Evolutionary conservation across 2,113 vertebrate species (phyloP).

Genomic region (Rallus limicola): DNA sequence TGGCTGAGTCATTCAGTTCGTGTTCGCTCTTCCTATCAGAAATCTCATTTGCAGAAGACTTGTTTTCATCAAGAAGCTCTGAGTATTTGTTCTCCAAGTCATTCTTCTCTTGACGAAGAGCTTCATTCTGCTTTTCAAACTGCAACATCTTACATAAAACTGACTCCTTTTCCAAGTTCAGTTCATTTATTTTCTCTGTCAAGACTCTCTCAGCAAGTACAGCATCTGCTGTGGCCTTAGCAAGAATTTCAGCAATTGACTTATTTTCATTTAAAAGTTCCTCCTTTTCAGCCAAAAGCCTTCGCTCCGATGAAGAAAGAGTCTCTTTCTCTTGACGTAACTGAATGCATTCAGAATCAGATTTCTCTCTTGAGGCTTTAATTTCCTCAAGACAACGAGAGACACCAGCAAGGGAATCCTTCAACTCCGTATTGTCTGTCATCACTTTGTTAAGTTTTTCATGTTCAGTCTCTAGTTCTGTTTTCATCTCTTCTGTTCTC

Average conservation of each 20-base stretch:
- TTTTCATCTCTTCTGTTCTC: conserved; percentile 67
- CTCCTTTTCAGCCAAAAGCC: conserved; percentile 80
- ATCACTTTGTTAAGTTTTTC: conserved; percentile 68
- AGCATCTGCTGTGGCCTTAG: conserved; percentile 58
- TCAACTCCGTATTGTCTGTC: conserved; percentile 77
- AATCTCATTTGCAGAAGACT: conserved; percentile 69
- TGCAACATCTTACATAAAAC: conserved; percentile 62
- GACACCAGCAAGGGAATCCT: conserved; percentile 77
- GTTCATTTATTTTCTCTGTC: conserved; percentile 51
- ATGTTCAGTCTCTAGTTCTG: conserved; percentile 59
- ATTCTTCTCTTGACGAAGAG: conserved; percentile 81
- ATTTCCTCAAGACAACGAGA: conserved; percentile 82
- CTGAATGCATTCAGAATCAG: conserved; percentile 79
- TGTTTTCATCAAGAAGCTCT: conserved; percentile 78
- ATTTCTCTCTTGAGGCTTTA: conserved; percentile 80
- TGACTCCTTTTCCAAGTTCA: conserved; percentile 80
- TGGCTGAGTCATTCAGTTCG: conserved; percentile 72
- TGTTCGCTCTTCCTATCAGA: conserved; percentile 77
- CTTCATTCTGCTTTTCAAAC: conserved; percentile 75
- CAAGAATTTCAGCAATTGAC: conserved; percentile 74
- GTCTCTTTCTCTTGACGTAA: conserved; percentile 88
- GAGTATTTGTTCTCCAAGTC: conserved; percentile 74
- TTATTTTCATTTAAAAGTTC: conserved; percentile 78
- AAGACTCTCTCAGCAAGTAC: conserved; percentile 54
- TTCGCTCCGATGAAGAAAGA: conserved; percentile 77